These are phyloP conservation scores for Conus canariensis DNA, from an alignment of 2,888 invertebrate species.

Conservation along the genomic window DNA sequence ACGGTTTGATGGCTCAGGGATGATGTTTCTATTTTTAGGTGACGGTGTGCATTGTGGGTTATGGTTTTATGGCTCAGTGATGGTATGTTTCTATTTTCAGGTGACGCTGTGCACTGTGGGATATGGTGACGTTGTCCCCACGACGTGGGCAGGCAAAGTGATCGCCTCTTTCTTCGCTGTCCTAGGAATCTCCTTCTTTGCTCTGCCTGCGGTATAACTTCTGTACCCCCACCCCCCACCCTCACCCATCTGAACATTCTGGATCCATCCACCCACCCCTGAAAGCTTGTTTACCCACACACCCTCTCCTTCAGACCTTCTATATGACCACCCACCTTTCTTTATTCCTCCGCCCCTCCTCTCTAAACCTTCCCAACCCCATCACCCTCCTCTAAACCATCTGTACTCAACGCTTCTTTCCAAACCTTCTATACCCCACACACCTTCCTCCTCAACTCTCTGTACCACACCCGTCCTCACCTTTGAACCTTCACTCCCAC, in stretches of 20 bases:
- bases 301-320: no score
- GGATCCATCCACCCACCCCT: neutral
- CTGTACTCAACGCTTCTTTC: neutral
- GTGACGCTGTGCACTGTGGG: conserved; percentile 95
- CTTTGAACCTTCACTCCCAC: no score
- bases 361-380: no score
- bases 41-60: no score
- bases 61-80: no score
- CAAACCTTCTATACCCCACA: no score
- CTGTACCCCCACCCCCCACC: neutral
- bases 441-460: no score
- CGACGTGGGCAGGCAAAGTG: conserved; percentile 96
- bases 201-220: conserved; percentile 92
- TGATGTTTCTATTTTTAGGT: no score
- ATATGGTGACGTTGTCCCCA: conserved; percentile 95
- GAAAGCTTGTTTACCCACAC: neutral
- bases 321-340: no score
- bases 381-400: neutral
- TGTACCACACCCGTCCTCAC: no score
- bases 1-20: no score
- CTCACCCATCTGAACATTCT: neutral
- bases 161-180: conserved; percentile 96
- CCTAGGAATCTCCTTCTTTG: conserved; percentile 96
- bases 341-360: no score
- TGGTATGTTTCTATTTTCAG: conserved; percentile 80